Base-by-base conservation (phyloP, 2,888 invertebrate species). In the Chrysolina haemoptera region DNA sequence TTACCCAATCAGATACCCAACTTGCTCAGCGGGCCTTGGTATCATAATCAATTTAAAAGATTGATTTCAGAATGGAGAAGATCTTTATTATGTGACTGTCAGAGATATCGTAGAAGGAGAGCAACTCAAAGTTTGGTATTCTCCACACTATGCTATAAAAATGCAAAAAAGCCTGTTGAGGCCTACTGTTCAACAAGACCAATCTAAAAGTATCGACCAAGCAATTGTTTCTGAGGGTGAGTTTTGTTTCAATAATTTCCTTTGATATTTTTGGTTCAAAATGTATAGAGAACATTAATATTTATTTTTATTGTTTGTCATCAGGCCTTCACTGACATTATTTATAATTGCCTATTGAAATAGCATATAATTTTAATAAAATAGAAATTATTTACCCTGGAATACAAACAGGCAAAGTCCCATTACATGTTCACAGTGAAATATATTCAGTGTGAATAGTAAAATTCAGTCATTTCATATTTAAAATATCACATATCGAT, bases 51-150 rank as follows among this genome's bases (percentile, higher is more conserved):
- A 65, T 20, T 16, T 16, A 46, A 65, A 22, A 20, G 72, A 72
- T 77, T 46, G 82, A 48, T 87, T 88, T 71, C 86, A 86, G 86
- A 84, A 85, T 88, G 86, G 85, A 87, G 77, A 83, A 80, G 74
- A 88, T 68, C 88, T 90, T 74, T 90, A 86, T 82, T 90, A 88
- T 83, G 86, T 87, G 41, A 84, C 88, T 12, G 85, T 86, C 62
- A 86, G 86, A 73, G 88, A 89, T 63, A 89, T 92, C 53, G 53
- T 80, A 0, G 78, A 81, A 8, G 90, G 90, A 2, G 89, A 90
- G 76, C 87, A 89, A 74, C 85, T 92, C 9, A 87, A 87, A 75
- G 91, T 92, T 12, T 91, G 91, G 90, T 92, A 92, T 84, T 89
- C 92, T 1, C 89, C 90, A 0, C 88, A 89, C 82, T 91, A 91